Evolutionary conservation across 2,888 invertebrate genomes (phyloP), one percentile per base, ranked within the genome.

Genomic region (Drosophila sordidula): DNA sequence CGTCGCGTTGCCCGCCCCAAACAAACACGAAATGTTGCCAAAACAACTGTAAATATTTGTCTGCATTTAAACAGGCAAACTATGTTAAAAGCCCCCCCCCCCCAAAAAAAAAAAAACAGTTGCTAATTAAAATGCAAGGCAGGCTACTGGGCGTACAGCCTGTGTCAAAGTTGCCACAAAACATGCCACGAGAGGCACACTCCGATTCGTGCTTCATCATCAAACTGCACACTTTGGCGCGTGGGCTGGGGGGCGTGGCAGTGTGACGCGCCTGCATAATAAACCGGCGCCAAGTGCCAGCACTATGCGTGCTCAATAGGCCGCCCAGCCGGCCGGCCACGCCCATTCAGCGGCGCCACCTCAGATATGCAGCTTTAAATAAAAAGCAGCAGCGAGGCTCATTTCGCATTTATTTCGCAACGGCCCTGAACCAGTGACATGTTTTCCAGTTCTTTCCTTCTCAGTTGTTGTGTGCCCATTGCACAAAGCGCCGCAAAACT

Each of bases 351-450:
- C 22, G 9, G 6, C 9, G 18, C 16, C 47, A n/a, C 12, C 44
- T 50, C 41, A 57, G 80, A 73, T 63, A 64, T 57, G 22, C 73
- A 58, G 55, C 70, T 86, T 76, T 76, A 83, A 69, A 81, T 58
- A 51, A 62, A 64, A 55, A 58, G 51, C 50, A 50, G 38, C 65
- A 46, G 32, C 46, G 11, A 39, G 6, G 39, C 64, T 56, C 65
- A 61, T 63, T 61, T 46, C 29, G 61, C 79, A 85, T 81, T 59
- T 52, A 71, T 88, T 88, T 82, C n/a, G 54, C 76, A 51, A 50
- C 65, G 88, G 50, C 86, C 89, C 82, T 87, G 85, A 85, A 87
- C 89, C 76, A 85, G 78, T 85, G 81, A 89, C 84, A 85, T 85
- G 74, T 87, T 87, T 89, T 72, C 47, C n/a, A 76, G 76, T 80